These are phyloP conservation scores for Vannuccia rotundouncinata DNA, from an alignment of 2,888 invertebrate genomes.

Conservation along the genomic window DNA sequence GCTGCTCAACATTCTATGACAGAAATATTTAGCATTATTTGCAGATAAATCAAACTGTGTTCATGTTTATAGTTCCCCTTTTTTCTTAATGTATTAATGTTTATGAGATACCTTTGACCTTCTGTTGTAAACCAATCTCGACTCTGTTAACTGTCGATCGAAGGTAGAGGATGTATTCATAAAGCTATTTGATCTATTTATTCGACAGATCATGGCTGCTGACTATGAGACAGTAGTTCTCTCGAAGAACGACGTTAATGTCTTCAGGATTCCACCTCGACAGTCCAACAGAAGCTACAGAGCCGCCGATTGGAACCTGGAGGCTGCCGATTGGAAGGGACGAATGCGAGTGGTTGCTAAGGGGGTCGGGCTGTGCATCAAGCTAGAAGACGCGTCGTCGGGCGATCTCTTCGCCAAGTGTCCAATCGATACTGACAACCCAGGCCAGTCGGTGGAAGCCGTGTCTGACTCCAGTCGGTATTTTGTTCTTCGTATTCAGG, in stretches of 20 bases:
- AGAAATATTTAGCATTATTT: too few species aligned
- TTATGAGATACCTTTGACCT: too few species aligned
- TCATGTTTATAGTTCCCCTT: too few species aligned
- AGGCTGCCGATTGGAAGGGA: conserved; percentile 96
- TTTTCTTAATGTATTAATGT: too few species aligned
- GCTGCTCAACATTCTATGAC: too few species aligned
- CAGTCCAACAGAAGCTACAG: conserved; percentile 90
- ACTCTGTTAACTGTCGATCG: too few species aligned
- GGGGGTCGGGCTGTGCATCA: conserved; percentile 76
- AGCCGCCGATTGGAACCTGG: conserved; percentile 97
- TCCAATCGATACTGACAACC: conserved; percentile 92
- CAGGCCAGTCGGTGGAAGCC: conserved; percentile 84
- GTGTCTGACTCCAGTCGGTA: conserved; percentile 95
- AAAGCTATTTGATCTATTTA: too few species aligned
- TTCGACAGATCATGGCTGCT: too few species aligned
- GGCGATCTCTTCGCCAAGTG: conserved; percentile 83
- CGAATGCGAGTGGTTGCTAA: conserved; percentile 83
- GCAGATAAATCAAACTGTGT: too few species aligned
- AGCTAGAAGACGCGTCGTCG: conserved; percentile 82
- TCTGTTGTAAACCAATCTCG: too few species aligned
- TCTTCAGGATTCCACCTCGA: conserved; percentile 93
- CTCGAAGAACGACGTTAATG: conserved; percentile 95
- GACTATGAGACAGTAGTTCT: conserved; percentile 69
- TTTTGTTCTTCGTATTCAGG: conserved; percentile 88
- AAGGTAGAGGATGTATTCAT: too few species aligned